Percentiles rank a stretch among this genome's conserved stretches.
Evolutionary conservation across 1,140 invertebrate genomes (phyloP).

Genomic region (Plutomurus gul): DNA sequence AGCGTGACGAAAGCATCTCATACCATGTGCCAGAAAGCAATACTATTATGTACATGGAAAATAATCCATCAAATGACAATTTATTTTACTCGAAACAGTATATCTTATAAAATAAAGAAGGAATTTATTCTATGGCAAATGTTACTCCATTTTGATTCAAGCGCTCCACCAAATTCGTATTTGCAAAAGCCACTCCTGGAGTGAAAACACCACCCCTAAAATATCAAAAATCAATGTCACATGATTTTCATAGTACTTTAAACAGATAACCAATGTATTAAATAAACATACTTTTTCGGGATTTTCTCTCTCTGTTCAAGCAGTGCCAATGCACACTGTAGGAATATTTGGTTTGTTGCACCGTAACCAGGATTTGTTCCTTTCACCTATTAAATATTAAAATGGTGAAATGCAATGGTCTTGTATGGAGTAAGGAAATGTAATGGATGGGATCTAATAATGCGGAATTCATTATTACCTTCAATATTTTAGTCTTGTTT

Average conservation of each 20-base stretch:
- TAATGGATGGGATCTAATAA: too few relatives aligned
- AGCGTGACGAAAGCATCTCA: too few relatives aligned
- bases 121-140: conserved; percentile 58
- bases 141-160: conserved; percentile 66
- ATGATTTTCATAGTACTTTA: not conserved
- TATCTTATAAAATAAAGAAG: too few relatives aligned
- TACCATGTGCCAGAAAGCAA: too few relatives aligned
- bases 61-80: too few relatives aligned
- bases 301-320: conserved; percentile 76
- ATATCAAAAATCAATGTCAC: conserved; percentile 43
- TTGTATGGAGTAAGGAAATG: too few relatives aligned
- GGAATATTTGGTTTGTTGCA: conserved; percentile 70
- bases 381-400: conserved; percentile 57
- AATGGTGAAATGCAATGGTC: too few relatives aligned
- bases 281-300: conserved; percentile 66
- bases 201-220: conserved; percentile 65
- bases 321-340: conserved; percentile 75
- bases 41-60: too few relatives aligned
- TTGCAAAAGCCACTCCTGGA: conserved; percentile 66
- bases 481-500: conserved; percentile 60
- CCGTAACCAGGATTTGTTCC: conserved; percentile 80
- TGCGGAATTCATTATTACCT: too few relatives aligned
- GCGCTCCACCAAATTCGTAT: conserved; percentile 65
- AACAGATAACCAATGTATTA: conserved; percentile 26
- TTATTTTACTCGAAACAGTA: too few relatives aligned